Evolutionary conservation across 2,888 invertebrate genomes (phyloP).

Genomic region (Hemicrepidius hirtus): DNA sequence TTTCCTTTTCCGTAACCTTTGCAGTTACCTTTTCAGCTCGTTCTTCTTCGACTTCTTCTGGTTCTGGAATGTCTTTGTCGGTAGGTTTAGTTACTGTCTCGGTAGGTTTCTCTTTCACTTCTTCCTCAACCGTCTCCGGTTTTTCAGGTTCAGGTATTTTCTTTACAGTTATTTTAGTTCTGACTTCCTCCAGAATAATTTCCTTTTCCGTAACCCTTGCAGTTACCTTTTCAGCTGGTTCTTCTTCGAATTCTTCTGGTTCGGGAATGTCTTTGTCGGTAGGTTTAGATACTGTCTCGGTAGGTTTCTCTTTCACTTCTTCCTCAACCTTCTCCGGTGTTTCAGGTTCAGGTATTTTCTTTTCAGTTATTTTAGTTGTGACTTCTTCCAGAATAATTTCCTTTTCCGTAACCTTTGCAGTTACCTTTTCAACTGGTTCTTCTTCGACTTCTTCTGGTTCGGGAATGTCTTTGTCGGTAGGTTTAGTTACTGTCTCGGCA

Average conservation of each 20-base stretch:
- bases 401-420: not conserved
- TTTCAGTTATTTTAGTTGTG: not conserved
- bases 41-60: not conserved
- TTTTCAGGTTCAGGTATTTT: slow-evolving; percentile 4
- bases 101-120: not conserved
- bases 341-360: not conserved
- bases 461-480: not conserved
- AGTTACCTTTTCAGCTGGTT: too few relatives aligned
- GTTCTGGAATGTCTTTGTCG: not conserved
- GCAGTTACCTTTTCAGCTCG: not conserved
- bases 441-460: not conserved
- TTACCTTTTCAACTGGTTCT: not conserved
- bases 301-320: not conserved
- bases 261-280: not conserved
- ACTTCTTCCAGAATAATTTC: not conserved
- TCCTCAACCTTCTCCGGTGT: not conserved
- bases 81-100: not conserved
- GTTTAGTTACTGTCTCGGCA: not conserved
- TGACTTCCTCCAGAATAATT: slow-evolving; percentile 1
- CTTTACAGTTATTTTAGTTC: not conserved
- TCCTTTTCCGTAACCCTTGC: not conserved
- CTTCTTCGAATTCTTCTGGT: too few relatives aligned
- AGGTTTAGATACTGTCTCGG: too few relatives aligned
- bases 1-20: not conserved
- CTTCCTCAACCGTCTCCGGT: not conserved